phyloP scores from a whole-genome alignment of 2,797 vertebrate species.

The Silurus lanzhouensis region DNA sequence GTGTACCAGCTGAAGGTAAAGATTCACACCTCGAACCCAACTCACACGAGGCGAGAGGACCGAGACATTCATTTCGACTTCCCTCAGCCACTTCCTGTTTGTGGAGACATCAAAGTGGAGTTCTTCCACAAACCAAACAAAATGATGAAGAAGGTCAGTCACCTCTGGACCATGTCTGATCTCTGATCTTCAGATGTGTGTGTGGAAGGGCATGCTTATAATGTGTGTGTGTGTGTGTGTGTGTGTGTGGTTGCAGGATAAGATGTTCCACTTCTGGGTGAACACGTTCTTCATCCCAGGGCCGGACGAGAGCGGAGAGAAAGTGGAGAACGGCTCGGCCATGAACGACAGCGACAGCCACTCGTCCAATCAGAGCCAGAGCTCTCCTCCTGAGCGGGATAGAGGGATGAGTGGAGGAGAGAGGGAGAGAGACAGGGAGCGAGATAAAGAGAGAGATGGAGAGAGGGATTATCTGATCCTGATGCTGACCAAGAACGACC shows the following conservation, averaged over 20 bases:
- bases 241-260: conserved; percentile 77
- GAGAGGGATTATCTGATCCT: conserved; percentile 97
- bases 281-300: conserved; percentile 99
- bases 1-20: conserved; percentile 99
- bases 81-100: conserved; percentile 95
- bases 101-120: conserved; percentile 99
- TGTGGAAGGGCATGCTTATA: no score
- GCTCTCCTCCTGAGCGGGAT: conserved; percentile 51
- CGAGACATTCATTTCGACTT: conserved; percentile 98
- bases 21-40: conserved; percentile 95
- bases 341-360: conserved; percentile 89
- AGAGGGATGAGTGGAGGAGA: conserved; percentile 32
- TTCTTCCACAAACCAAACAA: conserved; percentile 99
- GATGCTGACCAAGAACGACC: conserved; percentile 96
- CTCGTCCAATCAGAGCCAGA: conserved; percentile 61
- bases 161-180: background rate
- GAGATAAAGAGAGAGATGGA: conserved; percentile 58
- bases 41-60: conserved; percentile 94
- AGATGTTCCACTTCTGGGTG: conserved; percentile 99
- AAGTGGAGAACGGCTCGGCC: conserved; percentile 94
- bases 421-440: conserved; percentile 9
- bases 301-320: conserved; percentile 82
- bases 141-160: conserved; percentile 98
- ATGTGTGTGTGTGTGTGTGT: conserved; percentile 19
- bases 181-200: background rate